Evolutionary conservation across 2,113 vertebrate species (phyloP).

Genomic region (Silurus asotus): DNA sequence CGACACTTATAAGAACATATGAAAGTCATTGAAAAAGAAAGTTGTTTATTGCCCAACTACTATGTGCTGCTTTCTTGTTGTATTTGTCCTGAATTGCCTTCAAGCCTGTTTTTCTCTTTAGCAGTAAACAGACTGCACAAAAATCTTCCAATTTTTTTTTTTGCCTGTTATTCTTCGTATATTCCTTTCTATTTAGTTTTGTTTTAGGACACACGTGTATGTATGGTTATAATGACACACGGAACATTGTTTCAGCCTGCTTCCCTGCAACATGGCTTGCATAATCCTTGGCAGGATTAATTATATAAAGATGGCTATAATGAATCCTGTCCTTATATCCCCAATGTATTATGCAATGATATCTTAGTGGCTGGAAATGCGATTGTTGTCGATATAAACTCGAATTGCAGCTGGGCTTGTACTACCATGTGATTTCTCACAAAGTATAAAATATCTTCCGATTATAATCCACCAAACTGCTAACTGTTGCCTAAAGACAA

Average conservation of each 20-base stretch:
- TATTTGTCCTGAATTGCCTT: not conserved
- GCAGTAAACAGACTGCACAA: not conserved
- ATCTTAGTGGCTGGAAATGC: not conserved
- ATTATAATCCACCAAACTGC: not conserved
- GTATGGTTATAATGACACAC: not conserved
- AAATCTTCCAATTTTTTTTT: not conserved
- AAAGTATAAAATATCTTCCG: not conserved
- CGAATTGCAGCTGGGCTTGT: not conserved
- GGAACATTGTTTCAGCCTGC: not conserved
- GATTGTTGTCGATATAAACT: not conserved
- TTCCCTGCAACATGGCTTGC: not conserved
- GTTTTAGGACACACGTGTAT: not conserved
- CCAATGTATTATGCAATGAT: not conserved
- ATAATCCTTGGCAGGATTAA: not conserved
- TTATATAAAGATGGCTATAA: not conserved
- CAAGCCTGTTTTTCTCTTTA: not conserved
- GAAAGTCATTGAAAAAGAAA: not conserved
- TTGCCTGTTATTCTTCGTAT: not conserved
- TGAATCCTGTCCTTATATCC: not conserved
- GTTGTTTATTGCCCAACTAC: not conserved
- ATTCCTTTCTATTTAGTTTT: not conserved
- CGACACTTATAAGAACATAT: not conserved
- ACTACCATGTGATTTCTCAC: not conserved
- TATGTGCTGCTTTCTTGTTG: not conserved
- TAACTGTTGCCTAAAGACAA: too few species aligned